A percentile compares a stretch with the other conserved stretches of the same genome.
Evolutionary conservation across 2,113 vertebrate genomes (phyloP).

Genomic region (Dendropsophus ebraccatus): DNA sequence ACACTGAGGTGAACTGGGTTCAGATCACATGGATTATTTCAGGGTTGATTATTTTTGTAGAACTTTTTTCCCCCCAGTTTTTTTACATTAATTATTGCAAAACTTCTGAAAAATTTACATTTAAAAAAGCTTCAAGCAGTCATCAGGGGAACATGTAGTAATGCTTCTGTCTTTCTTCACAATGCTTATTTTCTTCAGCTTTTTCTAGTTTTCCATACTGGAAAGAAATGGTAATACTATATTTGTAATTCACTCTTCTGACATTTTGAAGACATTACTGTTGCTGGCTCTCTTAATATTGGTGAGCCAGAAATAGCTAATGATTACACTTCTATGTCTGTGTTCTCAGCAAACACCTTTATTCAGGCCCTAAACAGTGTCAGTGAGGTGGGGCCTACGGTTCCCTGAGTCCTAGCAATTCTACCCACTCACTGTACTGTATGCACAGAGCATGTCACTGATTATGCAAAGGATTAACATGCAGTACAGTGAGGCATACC

Average conservation of each 20-base stretch:
- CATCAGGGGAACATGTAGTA: constrained; percentile 10
- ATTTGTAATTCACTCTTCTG: constrained; percentile 13
- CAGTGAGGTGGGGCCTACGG: no score
- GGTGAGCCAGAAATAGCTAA: constrained; percentile 21
- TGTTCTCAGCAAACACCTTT: no score
- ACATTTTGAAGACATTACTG: constrained; percentile 30
- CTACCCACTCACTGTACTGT: no score
- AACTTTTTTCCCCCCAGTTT: not conserved
- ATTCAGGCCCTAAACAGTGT: no score
- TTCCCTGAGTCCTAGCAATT: no score
- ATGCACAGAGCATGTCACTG: no score
- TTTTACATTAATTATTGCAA: not conserved
- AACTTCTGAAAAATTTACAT: not conserved
- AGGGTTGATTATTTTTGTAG: not conserved
- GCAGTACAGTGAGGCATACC: no score
- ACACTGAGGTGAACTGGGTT: not conserved
- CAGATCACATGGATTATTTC: not conserved
- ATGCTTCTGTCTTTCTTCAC: constrained; percentile 30
- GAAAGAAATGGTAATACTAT: not conserved
- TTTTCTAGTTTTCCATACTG: constrained; percentile 28
- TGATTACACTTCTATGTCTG: no score
- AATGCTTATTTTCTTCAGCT: constrained; percentile 29
- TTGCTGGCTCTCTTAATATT: constrained; percentile 9
- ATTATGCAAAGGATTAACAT: no score
- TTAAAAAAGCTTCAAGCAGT: not conserved